These are phyloP conservation scores for Choloepus hoffmanni DNA, from an alignment of 2,113 vertebrate species.

Conservation along the genomic window DNA sequence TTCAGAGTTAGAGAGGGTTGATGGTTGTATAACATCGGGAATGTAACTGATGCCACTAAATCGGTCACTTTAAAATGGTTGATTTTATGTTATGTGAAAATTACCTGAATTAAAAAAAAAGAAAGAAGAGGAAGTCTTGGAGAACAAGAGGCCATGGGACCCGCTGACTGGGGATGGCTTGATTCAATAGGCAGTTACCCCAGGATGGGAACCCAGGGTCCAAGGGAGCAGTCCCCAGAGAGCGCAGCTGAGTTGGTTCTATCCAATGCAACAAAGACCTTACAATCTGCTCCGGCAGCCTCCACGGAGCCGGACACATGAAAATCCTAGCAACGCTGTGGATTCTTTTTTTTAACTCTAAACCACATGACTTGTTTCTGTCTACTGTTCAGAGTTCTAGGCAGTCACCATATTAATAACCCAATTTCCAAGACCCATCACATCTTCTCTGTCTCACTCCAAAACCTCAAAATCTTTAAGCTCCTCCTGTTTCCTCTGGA, in stretches of 20 bases:
- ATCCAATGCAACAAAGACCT: too few species aligned
- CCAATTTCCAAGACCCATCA: constrained; percentile 76
- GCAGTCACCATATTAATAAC: constrained; percentile 66
- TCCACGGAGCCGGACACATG: background rate
- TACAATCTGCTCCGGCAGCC: background rate
- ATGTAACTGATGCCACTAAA: background rate
- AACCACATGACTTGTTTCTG: constrained; percentile 61
- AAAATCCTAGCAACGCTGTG: background rate
- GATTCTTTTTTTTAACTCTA: background rate
- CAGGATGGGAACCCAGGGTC: background rate
- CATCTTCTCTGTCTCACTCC: constrained; percentile 60
- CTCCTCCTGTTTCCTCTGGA: constrained; percentile 84
- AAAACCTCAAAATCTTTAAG: constrained; percentile 72
- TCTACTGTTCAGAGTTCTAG: constrained; percentile 68
- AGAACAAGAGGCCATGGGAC: background rate
- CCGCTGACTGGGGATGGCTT: accelerated
- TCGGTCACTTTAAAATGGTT: background rate
- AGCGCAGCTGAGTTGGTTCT: background rate
- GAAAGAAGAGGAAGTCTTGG: background rate
- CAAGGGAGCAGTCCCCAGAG: too few species aligned
- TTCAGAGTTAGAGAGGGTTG: background rate
- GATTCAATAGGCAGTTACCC: accelerated
- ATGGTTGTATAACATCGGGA: background rate
- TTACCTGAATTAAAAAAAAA: background rate
- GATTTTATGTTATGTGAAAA: background rate